Evolutionary conservation across 2,113 vertebrate species (phyloP), one percentile per base, ranked within the genome.

Genomic region (Heliornis fulica): DNA sequence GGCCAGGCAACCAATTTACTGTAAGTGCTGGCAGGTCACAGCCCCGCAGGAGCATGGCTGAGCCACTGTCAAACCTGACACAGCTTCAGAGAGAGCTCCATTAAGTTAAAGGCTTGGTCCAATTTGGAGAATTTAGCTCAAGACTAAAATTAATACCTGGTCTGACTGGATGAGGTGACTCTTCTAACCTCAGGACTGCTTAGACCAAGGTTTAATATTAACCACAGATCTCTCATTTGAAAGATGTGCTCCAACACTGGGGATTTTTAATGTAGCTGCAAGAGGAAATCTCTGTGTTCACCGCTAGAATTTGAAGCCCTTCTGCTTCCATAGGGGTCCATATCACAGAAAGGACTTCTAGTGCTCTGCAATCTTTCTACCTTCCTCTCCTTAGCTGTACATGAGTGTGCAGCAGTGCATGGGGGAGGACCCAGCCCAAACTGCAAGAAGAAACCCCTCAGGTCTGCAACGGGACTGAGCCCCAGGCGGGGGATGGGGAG

Each of bases 261-360:
- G 66, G 19, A 48, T 50, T 93, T 65, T 69, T 72, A 40, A 43
- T 17, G 36, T 53, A 36, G n/a, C 71, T 80, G 53, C 3, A 4
- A 94, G 68, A 40, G 77, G 74, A 83, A 79, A 87, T 19, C 83
- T 23, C 25, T 45, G 69, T 45, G 4, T 5, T 28, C 54, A 1
- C 61, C 9, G 61, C 21, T 38, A 72, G 70, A 95, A 94, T 92
- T 86, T 77, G 72, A 83, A 41, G n/a, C 56, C 29, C 25, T 77
- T 20, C 18, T 4, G 2, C 29, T 57, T 84, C 59, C 15, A 0
- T 3, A 54, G 61, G 43, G 40, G 36, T 70, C 68, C 20, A 15
- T 48, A 34, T 16, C 68, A 82, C 56, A 65, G 32, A 48, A 34
- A 82, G 38, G 28, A 56, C n/a, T 68, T 65, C 36, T 46, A 54